Evolutionary conservation across 2,113 vertebrate genomes (phyloP).

Genomic region (Perca flavescens): DNA sequence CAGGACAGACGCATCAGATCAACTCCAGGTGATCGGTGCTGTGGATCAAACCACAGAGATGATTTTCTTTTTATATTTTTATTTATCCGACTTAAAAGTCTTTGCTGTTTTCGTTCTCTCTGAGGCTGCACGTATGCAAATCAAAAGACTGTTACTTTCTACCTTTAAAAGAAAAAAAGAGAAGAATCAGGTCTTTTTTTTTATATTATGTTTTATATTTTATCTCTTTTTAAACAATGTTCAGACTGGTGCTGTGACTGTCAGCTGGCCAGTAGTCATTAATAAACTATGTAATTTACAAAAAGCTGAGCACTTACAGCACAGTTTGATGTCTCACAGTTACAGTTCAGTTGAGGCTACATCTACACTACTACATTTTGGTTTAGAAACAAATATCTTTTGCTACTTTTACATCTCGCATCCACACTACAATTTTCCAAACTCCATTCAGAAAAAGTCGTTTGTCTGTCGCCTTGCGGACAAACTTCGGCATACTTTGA

Average conservation of each 20-base stretch:
- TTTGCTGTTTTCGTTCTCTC: slow-evolving; percentile 43
- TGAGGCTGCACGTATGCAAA: slow-evolving; percentile 77
- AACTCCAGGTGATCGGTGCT: slow-evolving; percentile 32
- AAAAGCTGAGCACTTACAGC: too few relatives aligned
- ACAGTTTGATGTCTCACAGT: too few relatives aligned
- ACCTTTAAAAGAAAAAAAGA: slow-evolving; percentile 3
- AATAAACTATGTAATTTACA: too few relatives aligned
- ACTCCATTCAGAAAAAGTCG: too few relatives aligned
- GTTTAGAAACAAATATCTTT: too few relatives aligned
- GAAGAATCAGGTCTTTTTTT: slow-evolving; percentile 67
- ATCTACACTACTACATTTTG: too few relatives aligned
- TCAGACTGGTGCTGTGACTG: slow-evolving; percentile 46
- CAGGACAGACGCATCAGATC: too few relatives aligned
- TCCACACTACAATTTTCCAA: too few relatives aligned
- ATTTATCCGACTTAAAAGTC: slow-evolving; percentile 46
- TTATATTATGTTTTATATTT: slow-evolving; percentile 65
- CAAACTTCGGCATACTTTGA: too few relatives aligned
- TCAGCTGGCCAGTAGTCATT: slow-evolving; percentile 26
- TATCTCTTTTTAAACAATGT: slow-evolving; percentile 46
- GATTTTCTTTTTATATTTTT: slow-evolving; percentile 55
- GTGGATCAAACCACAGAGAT: slow-evolving; percentile 53
- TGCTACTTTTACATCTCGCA: too few relatives aligned
- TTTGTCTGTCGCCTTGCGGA: too few relatives aligned
- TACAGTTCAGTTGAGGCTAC: too few relatives aligned
- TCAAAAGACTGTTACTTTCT: slow-evolving; percentile 75